phyloP scores from a whole-genome alignment of 1,140 invertebrate genomes.

The Lordiphosa mommai region DNA sequence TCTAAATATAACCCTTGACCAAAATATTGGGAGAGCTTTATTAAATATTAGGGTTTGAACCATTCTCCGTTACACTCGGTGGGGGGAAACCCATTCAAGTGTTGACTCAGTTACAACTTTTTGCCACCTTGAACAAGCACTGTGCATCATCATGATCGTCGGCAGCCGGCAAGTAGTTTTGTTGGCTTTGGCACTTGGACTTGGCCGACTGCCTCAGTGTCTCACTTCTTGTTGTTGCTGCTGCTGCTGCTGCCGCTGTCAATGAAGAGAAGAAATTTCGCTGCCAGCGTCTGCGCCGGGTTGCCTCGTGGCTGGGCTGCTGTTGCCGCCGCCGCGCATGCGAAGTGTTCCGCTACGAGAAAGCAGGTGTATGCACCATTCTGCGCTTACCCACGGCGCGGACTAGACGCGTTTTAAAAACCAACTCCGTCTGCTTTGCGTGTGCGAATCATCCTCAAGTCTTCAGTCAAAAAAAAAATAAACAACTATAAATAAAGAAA shows the following conservation, averaged over 20 bases:
- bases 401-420: slow-evolving; percentile 73
- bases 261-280: slow-evolving; percentile 74
- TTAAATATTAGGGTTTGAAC: too few relatives aligned
- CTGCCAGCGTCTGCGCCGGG: slow-evolving; percentile 24
- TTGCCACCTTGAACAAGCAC: too few relatives aligned
- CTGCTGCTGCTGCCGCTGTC: slow-evolving; percentile 11
- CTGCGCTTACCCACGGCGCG: slow-evolving; percentile 79
- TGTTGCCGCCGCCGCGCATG: slow-evolving; percentile 66
- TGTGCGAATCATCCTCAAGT: neutral
- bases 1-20: too few relatives aligned
- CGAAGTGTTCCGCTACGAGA: slow-evolving; percentile 80
- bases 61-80: too few relatives aligned
- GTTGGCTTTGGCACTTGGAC: slow-evolving; percentile 16
- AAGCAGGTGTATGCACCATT: slow-evolving; percentile 80
- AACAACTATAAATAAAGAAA: too few relatives aligned
- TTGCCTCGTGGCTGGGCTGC: slow-evolving; percentile 11
- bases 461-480: too few relatives aligned
- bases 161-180: slow-evolving; percentile 15
- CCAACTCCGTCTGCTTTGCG: slow-evolving; percentile 23
- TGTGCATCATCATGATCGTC: neutral
- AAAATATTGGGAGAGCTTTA: too few relatives aligned
- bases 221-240: slow-evolving; percentile 20
- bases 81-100: too few relatives aligned
- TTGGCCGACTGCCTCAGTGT: slow-evolving; percentile 50
- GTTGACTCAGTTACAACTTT: too few relatives aligned